These are phyloP conservation scores for Rhynchonycteris naso DNA, from an alignment of 2,797 vertebrate species.

Conservation along the genomic window DNA sequence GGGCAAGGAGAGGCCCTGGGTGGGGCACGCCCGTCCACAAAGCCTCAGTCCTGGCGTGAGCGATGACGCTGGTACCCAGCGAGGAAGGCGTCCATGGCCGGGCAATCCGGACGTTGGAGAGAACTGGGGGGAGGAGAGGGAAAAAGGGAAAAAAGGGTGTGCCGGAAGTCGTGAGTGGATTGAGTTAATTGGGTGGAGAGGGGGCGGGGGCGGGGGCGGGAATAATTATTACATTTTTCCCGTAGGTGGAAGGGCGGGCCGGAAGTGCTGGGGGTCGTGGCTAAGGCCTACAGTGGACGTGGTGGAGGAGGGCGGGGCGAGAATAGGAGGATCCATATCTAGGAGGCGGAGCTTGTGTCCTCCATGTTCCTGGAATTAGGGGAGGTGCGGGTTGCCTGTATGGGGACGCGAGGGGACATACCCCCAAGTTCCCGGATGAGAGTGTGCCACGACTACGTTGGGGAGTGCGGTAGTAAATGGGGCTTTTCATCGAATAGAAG, in stretches of 20 bases:
- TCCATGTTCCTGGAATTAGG: background rate
- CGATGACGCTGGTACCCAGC: background rate
- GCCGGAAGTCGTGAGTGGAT: background rate
- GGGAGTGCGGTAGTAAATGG: background rate
- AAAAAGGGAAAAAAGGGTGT: background rate
- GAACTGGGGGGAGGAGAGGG: background rate
- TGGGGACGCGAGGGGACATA: background rate
- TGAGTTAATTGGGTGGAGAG: background rate
- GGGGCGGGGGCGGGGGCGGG: background rate
- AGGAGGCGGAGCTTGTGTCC: background rate
- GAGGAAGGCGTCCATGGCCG: background rate
- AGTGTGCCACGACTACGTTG: background rate
- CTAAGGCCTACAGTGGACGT: no score
- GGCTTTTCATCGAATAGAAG: accelerated
- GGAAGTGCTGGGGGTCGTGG: background rate
- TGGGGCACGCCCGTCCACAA: background rate
- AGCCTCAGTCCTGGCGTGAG: background rate
- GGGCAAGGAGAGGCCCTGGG: background rate
- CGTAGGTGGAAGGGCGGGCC: no score
- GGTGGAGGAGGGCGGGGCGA: background rate
- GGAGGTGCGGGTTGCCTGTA: background rate
- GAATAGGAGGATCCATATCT: accelerated
- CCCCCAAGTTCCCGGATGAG: background rate
- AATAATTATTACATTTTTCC: background rate
- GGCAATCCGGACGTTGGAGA: background rate